Base-by-base conservation (phyloP, 1,140 invertebrate species). In the Streblospio benedicti region DNA sequence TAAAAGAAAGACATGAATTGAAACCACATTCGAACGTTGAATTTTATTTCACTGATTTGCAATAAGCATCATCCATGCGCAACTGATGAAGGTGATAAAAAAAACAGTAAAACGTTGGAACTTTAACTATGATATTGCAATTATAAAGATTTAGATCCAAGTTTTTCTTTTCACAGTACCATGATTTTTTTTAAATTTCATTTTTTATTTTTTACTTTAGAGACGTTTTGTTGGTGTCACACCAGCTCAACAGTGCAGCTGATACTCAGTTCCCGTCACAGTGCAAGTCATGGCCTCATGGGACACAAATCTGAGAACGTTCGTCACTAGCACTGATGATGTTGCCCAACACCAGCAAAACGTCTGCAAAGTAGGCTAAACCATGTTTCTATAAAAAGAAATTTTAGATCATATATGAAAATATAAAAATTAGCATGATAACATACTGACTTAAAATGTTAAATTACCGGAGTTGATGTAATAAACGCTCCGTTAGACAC, bases 401-500 rank as follows among this genome's bases (percentile, higher is more conserved):
- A n/a, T 16, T 43, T 25, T 25, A 41, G 18, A 6, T n/a, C 44
- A 43, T 18, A 49, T 5, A 20, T 27, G 27, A 16, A 51, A 25
- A 23, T 35, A 18, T 18, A 4, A 18, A 3, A 51, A 5, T 23
- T 5, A 64, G 27, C 1, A 14, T 51, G 32, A 28, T 32, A 41
- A 18, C 25, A 2, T 18, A 27, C 2, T n/a, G 4, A 55, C 2
- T 38, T 18, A n/a, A 41, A 18, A 23, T 43, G 16, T 23, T 18
- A n/a, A 58, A 43, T 5, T 56, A 65, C 61, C 60, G 27, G 50
- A 32, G 35, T 32, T 87, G 82, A 91, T 91, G 1, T 89, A 90
- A 78, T 92, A 89, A 2, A 88, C 87, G 6, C 91, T 78, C 81
- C 89, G 87, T 62, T 84, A 79, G 18, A 87, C 86, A 67, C 91